Evolutionary conservation across 1,140 invertebrate species (phyloP).

Genomic region (Gonioctena quinquepunctata): DNA sequence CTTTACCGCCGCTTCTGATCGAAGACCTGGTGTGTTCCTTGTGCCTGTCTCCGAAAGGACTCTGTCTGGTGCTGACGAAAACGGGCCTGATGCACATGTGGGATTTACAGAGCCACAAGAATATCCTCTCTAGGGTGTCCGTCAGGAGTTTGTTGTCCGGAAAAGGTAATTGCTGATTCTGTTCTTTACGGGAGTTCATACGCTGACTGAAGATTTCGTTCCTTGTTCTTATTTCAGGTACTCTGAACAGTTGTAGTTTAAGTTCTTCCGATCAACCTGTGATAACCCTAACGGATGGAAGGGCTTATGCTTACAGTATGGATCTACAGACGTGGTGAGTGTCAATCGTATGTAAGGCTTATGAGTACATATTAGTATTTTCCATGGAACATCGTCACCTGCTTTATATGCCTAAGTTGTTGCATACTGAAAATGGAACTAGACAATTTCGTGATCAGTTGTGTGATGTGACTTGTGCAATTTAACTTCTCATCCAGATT

Average conservation of each 20-base stretch:
- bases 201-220: no score
- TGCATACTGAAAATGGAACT: no score
- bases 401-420: no score
- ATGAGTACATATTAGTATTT: no score
- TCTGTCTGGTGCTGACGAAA: constrained; percentile 52
- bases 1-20: constrained; percentile 46
- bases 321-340: constrained; percentile 70
- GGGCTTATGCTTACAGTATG: constrained; percentile 68
- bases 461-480: no score
- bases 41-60: constrained; percentile 43
- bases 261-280: constrained; percentile 67
- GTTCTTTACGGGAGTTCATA: no score
- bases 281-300: constrained; percentile 68
- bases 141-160: constrained; percentile 57
- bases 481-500: no score
- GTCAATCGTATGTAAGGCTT: no score
- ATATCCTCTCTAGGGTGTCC: constrained; percentile 53
- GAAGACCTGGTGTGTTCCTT: constrained; percentile 48
- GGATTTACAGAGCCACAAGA: constrained; percentile 44
- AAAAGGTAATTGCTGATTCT: no score
- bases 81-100: constrained; percentile 54
- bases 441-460: no score
- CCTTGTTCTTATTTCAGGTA: no score
- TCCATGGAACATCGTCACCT: no score
- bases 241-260: constrained; percentile 63